phyloP scores from a whole-genome alignment of 1,140 invertebrate species.

The Ylistrum balloti region DNA sequence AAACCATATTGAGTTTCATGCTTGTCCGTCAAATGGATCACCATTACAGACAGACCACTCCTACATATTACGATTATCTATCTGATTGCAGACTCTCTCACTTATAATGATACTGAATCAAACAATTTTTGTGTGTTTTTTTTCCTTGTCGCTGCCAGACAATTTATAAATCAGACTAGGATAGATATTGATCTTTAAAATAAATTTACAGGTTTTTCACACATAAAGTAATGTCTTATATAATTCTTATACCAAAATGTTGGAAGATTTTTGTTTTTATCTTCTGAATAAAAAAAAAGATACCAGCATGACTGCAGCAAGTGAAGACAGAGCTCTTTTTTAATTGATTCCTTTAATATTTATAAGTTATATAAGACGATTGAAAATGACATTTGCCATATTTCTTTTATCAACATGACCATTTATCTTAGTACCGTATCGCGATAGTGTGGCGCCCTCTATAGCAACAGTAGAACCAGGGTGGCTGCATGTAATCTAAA shows the following conservation, averaged over 20 bases:
- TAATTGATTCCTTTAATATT: neutral
- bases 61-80: neutral
- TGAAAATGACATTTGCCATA: slow-evolving; percentile 6
- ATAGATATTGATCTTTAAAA: neutral
- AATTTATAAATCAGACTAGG: neutral
- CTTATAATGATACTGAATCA: neutral
- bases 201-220: slow-evolving; percentile 2
- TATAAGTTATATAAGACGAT: neutral
- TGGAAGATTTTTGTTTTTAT: neutral
- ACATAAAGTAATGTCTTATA: neutral
- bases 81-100: neutral
- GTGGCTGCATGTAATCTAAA: neutral
- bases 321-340: neutral
- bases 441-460: neutral
- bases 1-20: neutral
- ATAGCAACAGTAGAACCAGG: neutral
- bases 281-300: neutral
- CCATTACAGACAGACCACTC: neutral
- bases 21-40: neutral
- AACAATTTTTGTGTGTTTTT: neutral
- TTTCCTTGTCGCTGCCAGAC: neutral
- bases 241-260: neutral
- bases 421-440: neutral
- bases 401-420: neutral
- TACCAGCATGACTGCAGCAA: neutral